Evolutionary conservation across 2,113 vertebrate species (phyloP).

Genomic region (Zonotrichia leucophrys): DNA sequence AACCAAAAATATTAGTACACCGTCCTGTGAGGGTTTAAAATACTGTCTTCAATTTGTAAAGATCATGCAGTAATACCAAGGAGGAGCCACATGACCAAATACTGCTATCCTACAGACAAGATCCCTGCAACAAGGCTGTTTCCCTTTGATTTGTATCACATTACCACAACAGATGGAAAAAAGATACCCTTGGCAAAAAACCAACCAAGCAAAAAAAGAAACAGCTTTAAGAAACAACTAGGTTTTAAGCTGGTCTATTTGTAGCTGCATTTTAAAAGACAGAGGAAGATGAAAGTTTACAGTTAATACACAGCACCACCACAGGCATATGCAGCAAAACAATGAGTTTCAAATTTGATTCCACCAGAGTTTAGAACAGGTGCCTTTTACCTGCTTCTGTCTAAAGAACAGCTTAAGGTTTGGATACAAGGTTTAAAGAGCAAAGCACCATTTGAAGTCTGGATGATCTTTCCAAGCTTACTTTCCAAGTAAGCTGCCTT

Average conservation of each 20-base stretch:
- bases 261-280: not conserved
- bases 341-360: not conserved
- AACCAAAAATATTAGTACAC: not conserved
- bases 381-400: slow-evolving; percentile 6
- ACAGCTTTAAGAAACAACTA: not conserved
- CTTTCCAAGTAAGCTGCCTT: slow-evolving; percentile 33
- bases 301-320: not conserved
- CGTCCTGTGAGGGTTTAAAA: not conserved
- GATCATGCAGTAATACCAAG: not conserved
- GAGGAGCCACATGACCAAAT: not conserved
- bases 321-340: not conserved
- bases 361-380: not conserved
- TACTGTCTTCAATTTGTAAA: not conserved
- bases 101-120: not conserved
- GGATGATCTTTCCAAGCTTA: slow-evolving; percentile 13
- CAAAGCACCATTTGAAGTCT: slow-evolving; percentile 39
- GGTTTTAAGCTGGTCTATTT: slow-evolving; percentile 16
- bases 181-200: not conserved
- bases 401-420: slow-evolving; percentile 41
- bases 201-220: not conserved
- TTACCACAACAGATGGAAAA: not conserved
- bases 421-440: slow-evolving; percentile 33
- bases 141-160: not conserved
- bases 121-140: not conserved
- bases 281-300: not conserved